A percentile compares a stretch with the other conserved stretches of the same genome.
Evolutionary conservation across 1,140 invertebrate genomes (phyloP).

Genomic region (Scylla paramamosain): DNA sequence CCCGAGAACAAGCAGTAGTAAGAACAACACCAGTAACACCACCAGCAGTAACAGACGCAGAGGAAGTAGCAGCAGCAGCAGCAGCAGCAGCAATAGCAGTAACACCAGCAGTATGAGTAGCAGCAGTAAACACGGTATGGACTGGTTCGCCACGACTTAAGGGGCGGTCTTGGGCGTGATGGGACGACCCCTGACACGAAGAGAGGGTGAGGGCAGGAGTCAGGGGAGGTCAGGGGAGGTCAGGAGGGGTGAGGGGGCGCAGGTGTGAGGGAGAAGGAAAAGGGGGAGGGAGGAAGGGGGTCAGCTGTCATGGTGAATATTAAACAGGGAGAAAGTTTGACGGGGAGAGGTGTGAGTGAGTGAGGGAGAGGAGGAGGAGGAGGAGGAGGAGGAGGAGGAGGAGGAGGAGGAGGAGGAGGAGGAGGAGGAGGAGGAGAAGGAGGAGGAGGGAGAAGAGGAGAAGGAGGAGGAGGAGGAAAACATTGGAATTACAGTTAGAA

Average conservation of each 20-base stretch:
- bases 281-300: background rate
- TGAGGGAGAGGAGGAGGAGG: background rate
- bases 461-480: no score
- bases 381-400: no score
- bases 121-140: background rate
- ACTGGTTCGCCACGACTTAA: background rate
- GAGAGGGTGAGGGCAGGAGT: background rate
- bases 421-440: background rate
- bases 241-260: no score
- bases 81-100: background rate
- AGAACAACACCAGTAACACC: background rate
- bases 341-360: background rate
- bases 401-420: no score
- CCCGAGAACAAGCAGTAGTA: background rate
- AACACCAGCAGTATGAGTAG: background rate
- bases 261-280: background rate
- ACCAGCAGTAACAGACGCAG: background rate
- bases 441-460: no score
- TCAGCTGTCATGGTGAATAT: background rate
- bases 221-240: no score
- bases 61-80: background rate
- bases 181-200: background rate
- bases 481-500: no score
- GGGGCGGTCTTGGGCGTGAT: background rate
- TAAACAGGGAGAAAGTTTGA: conserved; percentile 28